Evolutionary conservation across 2,113 vertebrate genomes (phyloP), one percentile per base, ranked within the genome.

Genomic region (Phaethornis superciliosus): DNA sequence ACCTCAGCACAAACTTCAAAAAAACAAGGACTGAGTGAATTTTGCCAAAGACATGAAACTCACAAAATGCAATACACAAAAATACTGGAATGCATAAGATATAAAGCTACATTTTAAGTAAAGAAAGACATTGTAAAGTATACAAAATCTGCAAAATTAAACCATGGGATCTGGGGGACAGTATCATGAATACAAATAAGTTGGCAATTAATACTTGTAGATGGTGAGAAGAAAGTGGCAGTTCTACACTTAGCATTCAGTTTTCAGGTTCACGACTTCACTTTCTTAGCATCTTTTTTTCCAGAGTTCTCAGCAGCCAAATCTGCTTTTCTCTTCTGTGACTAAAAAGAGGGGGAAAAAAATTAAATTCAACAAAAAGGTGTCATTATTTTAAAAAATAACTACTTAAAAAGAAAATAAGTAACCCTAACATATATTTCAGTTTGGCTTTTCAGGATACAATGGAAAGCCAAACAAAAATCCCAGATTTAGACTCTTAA

Each of bases 321-420:
- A 88, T 99, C 98, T 82, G 98, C 98, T 97, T 99, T 99, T 94
- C 98, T 98, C 97, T 99, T 99, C 85, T 98, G 98, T 89, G 98
- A 98, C 98, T 99, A 94, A 88, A 96, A 96, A 89, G 71, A 54
- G 40, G 40, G 40, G 40, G 8, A 19, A 33, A 85, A 96, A 62
- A 78, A 60, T 89, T 69, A 88, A 77, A 76, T 54, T 47, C 91
- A 92, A 81, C 12, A 21, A 95, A 95, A 94, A 52, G 37, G 7
- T 93, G 21, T 26, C 82, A 90, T 94, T 93, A 94, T 79, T 13
- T 81, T 76, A 54, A 35, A 35, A 49, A 40, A 59, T 30, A 35
- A 7, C 2, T 8, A 74, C 67, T 93, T 59, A 96, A 64, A 90
- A 70, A 86, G 54, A 89, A 74, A 52, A 11, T 81, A 78, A 52